Conservation (phyloP, 2,113 vertebrate genomes). For the Mellivora capensis region DNA sequence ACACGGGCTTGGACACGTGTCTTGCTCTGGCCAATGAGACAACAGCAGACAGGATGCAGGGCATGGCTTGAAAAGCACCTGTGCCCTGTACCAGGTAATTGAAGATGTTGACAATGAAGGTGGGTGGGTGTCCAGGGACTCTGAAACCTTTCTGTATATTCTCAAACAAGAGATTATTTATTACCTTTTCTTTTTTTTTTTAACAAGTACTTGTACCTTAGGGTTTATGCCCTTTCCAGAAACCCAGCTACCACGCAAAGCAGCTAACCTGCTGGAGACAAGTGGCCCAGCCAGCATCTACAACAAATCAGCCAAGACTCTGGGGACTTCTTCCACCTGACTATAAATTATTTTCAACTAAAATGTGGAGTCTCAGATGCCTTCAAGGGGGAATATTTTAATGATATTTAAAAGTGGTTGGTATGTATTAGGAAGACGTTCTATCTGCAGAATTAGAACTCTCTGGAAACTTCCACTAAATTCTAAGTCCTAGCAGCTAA, state of each 20-base stretch:
- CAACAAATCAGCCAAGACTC: neutral
- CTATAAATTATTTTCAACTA: neutral
- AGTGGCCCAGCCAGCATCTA: accelerated
- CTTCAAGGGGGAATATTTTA: neutral
- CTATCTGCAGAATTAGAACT: neutral
- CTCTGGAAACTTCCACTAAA: neutral
- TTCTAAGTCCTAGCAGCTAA: neutral
- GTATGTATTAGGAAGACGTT: neutral
- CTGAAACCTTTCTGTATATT: neutral
- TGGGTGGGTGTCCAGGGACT: neutral
- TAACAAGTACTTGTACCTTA: neutral
- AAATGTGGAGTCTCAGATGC: neutral
- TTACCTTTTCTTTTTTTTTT: neutral
- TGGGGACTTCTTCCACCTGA: neutral
- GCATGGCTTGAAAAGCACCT: neutral
- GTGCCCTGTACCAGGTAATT: accelerated
- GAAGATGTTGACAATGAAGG: accelerated
- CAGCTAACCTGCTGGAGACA: neutral
- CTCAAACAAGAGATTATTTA: neutral
- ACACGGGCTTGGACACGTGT: neutral
- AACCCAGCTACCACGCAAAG: neutral
- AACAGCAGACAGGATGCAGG: neutral
- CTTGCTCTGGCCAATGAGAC: neutral
- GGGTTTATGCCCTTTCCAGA: neutral
- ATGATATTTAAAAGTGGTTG: neutral